A percentile compares a stretch with the other conserved stretches of the same genome.
These are phyloP conservation scores for Microctonus aethiopoides DNA, from an alignment of 2,888 invertebrate species.

Conservation along the genomic window DNA sequence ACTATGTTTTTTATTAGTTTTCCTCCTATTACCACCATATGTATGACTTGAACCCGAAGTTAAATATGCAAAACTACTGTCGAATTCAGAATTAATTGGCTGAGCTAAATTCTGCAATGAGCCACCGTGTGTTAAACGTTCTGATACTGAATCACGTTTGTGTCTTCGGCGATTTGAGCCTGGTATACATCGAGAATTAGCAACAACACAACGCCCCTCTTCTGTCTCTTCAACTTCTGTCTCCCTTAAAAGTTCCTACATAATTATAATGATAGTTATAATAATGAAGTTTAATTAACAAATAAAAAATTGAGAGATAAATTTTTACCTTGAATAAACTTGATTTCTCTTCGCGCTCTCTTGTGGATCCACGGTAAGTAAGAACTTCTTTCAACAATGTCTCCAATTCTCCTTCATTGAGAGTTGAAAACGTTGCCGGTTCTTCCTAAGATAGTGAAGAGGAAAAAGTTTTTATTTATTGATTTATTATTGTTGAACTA, in stretches of 20 bases:
- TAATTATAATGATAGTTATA: slow-evolving; percentile 9
- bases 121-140: slow-evolving; percentile 71
- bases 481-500: no score
- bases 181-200: slow-evolving; percentile 61
- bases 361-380: slow-evolving; percentile 81
- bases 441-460: slow-evolving; percentile 62
- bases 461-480: no score
- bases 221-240: slow-evolving; percentile 80
- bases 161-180: slow-evolving; percentile 64
- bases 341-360: slow-evolving; percentile 87
- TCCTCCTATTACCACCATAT: slow-evolving; percentile 58
- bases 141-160: slow-evolving; percentile 68
- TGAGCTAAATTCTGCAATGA: slow-evolving; percentile 72
- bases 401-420: slow-evolving; percentile 82
- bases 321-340: slow-evolving; percentile 78
- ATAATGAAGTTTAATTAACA: background rate
- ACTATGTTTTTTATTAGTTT: slow-evolving; percentile 58
- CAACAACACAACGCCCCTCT: slow-evolving; percentile 64
- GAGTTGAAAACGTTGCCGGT: slow-evolving; percentile 67
- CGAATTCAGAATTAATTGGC: slow-evolving; percentile 64
- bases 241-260: slow-evolving; percentile 79
- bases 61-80: slow-evolving; percentile 60
- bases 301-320: background rate
- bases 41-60: slow-evolving; percentile 60
- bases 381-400: slow-evolving; percentile 86